Evolutionary conservation across 2,797 vertebrate species (phyloP), one percentile per base, ranked within the genome.

Genomic region (Nyctibius grandis): DNA sequence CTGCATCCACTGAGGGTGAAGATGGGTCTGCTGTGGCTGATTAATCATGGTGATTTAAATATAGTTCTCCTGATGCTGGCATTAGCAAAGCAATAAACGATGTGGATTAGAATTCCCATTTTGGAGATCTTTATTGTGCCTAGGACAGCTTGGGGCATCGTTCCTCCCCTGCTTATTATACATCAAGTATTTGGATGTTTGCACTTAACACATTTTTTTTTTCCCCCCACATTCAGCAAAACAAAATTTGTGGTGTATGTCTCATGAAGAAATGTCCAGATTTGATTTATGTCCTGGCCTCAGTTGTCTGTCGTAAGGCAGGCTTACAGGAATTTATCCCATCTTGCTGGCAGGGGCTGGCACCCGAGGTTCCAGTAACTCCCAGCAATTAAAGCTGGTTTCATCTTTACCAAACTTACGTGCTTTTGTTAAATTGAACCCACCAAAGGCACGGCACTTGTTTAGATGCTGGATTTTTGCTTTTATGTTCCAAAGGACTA

Each of bases 41-140:
- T 94, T 93, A 95, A 95, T 94, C 68, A 18, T 61, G 33, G 20
- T 64, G 82, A 89, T 93, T 84, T 92, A 89, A 93, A 78, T 88
- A 82, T 53, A 85, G 88, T 94, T 95, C 85, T 92, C 64, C 57
- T 75, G 60, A 57, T 83, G 65, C 68, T 94, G 69, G 73, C 76
- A 92, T 96, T 96, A 94, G 50, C 0, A 0, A 94, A 93, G 76
- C 73, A 93, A 31, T 88, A 89, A 73, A 56, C 25, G 69, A 33
- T 78, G 75, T 61, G 60, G 48, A 54, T 95, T 93, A 88, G 73
- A 89, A 83, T 87, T 92, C 57, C 33, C 20, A 8, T 67, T 85
- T 84, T 74, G 73, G 64, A 61, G 64, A 42, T 74, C n/a, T 75
- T 68, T 72, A 38, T 78, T 92, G 68, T 88, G 72, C 69, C 54